Evolutionary conservation across 2,888 invertebrate genomes (phyloP).

Genomic region (Coelinius sp.): DNA sequence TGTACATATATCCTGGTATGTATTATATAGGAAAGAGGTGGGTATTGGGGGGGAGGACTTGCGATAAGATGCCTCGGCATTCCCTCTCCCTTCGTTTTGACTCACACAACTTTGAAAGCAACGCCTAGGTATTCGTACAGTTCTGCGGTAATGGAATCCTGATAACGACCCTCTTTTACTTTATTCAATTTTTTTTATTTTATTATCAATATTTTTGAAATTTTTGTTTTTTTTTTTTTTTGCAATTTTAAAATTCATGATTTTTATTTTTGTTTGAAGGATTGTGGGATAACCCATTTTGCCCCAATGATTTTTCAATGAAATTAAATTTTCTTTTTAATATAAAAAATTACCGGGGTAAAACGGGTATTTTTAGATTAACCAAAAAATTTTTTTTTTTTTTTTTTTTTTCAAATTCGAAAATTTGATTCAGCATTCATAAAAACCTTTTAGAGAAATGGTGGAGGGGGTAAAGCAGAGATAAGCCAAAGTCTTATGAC

Average conservation of each 20-base stretch:
- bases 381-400: too few relatives aligned
- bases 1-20: slow-evolving; percentile 21
- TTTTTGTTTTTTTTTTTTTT: neutral
- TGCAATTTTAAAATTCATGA: too few relatives aligned
- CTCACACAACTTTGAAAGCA: slow-evolving; percentile 41
- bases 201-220: slow-evolving; percentile 18
- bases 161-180: slow-evolving; percentile 54
- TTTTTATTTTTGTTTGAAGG: too few relatives aligned
- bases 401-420: too few relatives aligned
- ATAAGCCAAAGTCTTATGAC: slow-evolving; percentile 27
- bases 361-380: too few relatives aligned
- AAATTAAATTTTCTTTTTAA: too few relatives aligned
- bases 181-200: slow-evolving; percentile 24
- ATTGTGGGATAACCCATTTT: too few relatives aligned
- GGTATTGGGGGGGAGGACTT: slow-evolving; percentile 34
- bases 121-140: slow-evolving; percentile 48
- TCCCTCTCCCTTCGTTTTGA: slow-evolving; percentile 42
- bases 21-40: slow-evolving; percentile 40
- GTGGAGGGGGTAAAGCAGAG: neutral
- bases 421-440: too few relatives aligned
- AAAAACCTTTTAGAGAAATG: too few relatives aligned
- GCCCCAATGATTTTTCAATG: too few relatives aligned
- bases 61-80: slow-evolving; percentile 63
- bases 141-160: slow-evolving; percentile 62
- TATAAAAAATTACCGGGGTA: too few relatives aligned